Conservation (phyloP, 2,888 invertebrate species). For the Podotricha telesiphe region DNA sequence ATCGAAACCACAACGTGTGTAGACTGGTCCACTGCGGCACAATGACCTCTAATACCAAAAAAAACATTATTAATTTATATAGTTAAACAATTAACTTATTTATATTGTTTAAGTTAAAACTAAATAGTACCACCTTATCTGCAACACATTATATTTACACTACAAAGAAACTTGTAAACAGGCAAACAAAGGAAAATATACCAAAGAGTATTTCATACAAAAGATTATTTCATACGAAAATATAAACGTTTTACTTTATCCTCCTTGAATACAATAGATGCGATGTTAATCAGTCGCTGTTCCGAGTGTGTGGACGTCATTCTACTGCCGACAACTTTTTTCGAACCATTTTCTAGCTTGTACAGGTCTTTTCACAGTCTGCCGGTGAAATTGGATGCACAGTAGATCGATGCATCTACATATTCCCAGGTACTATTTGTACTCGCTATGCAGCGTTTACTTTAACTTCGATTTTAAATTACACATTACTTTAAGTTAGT, state of each 20-base stretch:
- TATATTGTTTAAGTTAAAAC: no score
- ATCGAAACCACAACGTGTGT: no score
- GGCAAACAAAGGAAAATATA: constrained; percentile 30
- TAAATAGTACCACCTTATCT: no score
- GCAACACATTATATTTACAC: no score
- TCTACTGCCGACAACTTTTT: constrained; percentile 41
- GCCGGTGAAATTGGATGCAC: constrained; percentile 72
- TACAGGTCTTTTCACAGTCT: constrained; percentile 53
- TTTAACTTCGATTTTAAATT: constrained; percentile 2
- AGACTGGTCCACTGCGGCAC: no score
- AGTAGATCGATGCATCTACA: constrained; percentile 54
- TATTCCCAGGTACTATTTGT: constrained; percentile 46
- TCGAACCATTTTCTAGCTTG: constrained; percentile 45
- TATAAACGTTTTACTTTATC: constrained; percentile 26
- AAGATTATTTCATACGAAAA: constrained; percentile 17
- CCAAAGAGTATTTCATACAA: constrained; percentile 16
- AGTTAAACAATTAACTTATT: no score
- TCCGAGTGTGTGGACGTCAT: constrained; percentile 35
- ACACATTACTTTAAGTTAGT: not conserved
- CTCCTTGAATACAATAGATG: constrained; percentile 40
- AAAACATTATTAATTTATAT: no score
- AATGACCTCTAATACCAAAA: no score
- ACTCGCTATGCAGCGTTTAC: constrained; percentile 41
- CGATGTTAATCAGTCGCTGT: constrained; percentile 46
- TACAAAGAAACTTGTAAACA: constrained; percentile 3